These are phyloP conservation scores for Macquaria australasica DNA, from an alignment of 2,113 vertebrate species.

Conservation along the genomic window DNA sequence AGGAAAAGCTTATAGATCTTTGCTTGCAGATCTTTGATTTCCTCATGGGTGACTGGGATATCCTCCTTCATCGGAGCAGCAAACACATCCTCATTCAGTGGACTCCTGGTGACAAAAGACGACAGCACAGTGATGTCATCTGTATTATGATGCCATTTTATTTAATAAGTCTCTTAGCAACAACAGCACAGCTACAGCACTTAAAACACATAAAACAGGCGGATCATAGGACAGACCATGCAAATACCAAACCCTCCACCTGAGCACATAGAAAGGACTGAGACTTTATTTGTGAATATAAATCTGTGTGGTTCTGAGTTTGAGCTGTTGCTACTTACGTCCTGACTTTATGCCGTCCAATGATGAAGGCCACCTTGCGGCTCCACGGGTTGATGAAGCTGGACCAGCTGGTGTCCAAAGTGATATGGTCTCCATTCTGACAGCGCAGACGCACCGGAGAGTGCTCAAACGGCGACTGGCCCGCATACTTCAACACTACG, in stretches of 20 bases:
- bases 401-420: slow-evolving; percentile 93
- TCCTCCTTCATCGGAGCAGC: slow-evolving; percentile 82
- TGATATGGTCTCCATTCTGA: slow-evolving; percentile 92
- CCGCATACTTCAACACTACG: slow-evolving; percentile 90
- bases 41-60: slow-evolving; percentile 80
- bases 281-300: background rate
- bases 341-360: slow-evolving; percentile 92
- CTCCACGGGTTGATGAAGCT: slow-evolving; percentile 96
- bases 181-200: background rate
- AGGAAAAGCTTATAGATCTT: slow-evolving; percentile 93
- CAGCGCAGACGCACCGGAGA: slow-evolving; percentile 89
- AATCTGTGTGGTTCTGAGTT: background rate
- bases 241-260: background rate
- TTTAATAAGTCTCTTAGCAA: background rate
- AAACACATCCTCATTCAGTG: slow-evolving; percentile 94
- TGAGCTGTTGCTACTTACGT: slow-evolving; percentile 83
- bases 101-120: slow-evolving; percentile 82
- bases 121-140: slow-evolving; percentile 1
- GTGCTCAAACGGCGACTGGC: slow-evolving; percentile 91
- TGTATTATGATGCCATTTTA: background rate
- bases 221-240: background rate
- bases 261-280: background rate
- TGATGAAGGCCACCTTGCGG: slow-evolving; percentile 91
- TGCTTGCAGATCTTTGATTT: slow-evolving; percentile 90
- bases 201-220: background rate